Conservation (phyloP, 1,140 invertebrate species). For the Metaphire vulgaris region DNA sequence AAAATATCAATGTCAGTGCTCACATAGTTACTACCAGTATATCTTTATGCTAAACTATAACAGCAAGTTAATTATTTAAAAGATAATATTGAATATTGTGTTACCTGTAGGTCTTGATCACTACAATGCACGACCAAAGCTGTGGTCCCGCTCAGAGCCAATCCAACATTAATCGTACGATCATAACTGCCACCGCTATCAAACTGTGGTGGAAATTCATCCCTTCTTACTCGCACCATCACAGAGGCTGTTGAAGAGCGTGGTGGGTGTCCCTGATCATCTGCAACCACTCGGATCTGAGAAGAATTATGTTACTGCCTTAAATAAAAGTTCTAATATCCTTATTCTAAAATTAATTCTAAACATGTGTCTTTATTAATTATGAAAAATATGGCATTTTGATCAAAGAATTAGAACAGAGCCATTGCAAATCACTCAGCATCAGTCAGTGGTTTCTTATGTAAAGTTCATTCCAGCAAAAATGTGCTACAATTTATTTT, state of each 20-base stretch:
- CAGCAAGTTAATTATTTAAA: no score
- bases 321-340: neutral
- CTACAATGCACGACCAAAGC: neutral
- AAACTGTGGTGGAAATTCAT: neutral
- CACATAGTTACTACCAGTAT: no score
- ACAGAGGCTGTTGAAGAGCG: neutral
- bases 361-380: no score
- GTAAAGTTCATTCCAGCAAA: no score
- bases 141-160: neutral
- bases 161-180: neutral
- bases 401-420: no score
- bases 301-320: neutral
- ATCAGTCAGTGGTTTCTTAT: no score
- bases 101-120: neutral
- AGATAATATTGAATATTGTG: neutral
- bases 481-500: no score
- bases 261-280: neutral
- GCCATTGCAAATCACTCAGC: no score
- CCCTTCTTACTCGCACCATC: neutral
- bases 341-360: no score
- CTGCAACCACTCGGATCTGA: neutral
- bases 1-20: no score
- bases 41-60: no score
- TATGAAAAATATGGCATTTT: no score
- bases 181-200: neutral